Evolutionary conservation across 2,797 vertebrate genomes (phyloP).

Genomic region (Micropoecilia bifurca): DNA sequence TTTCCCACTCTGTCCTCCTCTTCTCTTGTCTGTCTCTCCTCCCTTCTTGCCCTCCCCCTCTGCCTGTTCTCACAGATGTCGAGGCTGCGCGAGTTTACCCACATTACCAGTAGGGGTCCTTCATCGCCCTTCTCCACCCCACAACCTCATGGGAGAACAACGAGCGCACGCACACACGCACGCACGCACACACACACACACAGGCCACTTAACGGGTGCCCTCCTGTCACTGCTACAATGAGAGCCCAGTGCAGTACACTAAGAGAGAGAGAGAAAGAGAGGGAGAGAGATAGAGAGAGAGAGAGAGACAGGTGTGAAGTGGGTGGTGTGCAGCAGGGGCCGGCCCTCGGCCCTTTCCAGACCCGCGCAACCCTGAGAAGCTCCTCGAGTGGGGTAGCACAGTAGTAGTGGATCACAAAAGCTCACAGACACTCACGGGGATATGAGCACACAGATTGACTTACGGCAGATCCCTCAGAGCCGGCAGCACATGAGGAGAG

Average conservation of each 20-base stretch:
- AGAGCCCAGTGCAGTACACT: constrained; percentile 61
- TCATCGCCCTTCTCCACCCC: constrained; percentile 84
- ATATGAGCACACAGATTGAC: constrained; percentile 70
- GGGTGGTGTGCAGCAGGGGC: constrained; percentile 61
- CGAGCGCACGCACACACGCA: constrained; percentile 27
- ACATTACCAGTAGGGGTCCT: constrained; percentile 90
- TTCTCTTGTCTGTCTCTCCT: constrained; percentile 67
- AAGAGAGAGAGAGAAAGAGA: constrained; percentile 3
- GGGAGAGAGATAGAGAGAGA: constrained; percentile 14
- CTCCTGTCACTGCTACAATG: constrained; percentile 79
- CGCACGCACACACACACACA: constrained; percentile 26
- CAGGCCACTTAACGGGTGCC: constrained; percentile 78
- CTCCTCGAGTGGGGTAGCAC: constrained; percentile 62
- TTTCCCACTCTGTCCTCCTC: constrained; percentile 72
- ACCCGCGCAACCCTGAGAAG: constrained; percentile 52
- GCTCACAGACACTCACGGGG: constrained; percentile 27
- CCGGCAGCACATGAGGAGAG: constrained; percentile 51
- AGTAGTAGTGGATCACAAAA: constrained; percentile 51
- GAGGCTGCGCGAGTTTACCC: constrained; percentile 83
- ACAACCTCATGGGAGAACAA: constrained; percentile 74
- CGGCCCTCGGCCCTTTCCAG: constrained; percentile 67
- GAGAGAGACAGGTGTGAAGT: constrained; percentile 71
- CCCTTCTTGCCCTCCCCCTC: constrained; percentile 63
- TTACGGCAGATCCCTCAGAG: constrained; percentile 66
- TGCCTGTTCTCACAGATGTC: constrained; percentile 78